phyloP scores from a whole-genome alignment of 2,113 vertebrate species.

The Tragelaphus buxtoni region DNA sequence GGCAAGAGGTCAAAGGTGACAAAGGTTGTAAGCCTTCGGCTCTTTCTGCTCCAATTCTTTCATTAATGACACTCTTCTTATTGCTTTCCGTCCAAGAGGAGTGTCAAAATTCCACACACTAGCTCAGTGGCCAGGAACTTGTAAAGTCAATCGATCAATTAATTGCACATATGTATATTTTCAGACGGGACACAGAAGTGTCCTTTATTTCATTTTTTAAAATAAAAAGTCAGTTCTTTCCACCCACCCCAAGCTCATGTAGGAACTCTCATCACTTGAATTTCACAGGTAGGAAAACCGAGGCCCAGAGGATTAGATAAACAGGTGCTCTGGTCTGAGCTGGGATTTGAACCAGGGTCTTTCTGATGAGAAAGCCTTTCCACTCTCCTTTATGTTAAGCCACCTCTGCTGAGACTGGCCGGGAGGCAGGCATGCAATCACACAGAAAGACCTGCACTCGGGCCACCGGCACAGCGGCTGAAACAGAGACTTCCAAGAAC shows the following conservation, averaged over 20 bases:
- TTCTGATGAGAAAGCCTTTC: neutral
- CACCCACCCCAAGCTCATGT: rapidly evolving
- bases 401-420: constrained; percentile 32
- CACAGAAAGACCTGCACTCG: constrained; percentile 80
- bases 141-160: neutral
- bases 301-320: neutral
- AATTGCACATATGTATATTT: neutral
- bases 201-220: neutral
- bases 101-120: neutral
- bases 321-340: neutral
- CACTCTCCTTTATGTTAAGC: neutral
- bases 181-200: neutral
- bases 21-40: neutral
- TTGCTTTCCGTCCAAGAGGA: neutral
- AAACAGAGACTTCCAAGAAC: constrained; percentile 83
- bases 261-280: neutral
- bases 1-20: neutral
- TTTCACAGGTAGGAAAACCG: neutral
- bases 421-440: constrained; percentile 70
- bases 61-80: neutral
- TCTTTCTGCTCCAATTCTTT: neutral
- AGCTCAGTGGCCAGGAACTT: neutral
- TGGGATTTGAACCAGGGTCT: constrained; percentile 55
- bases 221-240: neutral
- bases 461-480: constrained; percentile 87